Evolutionary conservation across 2,797 vertebrate genomes (phyloP), one percentile per base, ranked within the genome.

Genomic region (Orestias chungarensis): DNA sequence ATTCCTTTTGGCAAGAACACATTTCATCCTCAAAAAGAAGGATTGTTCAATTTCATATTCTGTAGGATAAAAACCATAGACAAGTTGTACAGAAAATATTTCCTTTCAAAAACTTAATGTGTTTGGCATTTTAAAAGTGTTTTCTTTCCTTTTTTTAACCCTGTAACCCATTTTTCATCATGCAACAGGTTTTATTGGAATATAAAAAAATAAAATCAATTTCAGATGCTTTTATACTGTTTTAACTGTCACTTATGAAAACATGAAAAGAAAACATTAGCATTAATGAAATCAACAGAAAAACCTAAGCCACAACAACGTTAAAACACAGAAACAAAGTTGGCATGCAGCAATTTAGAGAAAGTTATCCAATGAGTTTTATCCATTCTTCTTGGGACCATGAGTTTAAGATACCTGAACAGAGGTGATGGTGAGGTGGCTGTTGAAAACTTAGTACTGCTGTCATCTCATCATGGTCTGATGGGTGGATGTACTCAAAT

Each of bases 21-120:
- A 98, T 83, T 98, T 98, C 97, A 98, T 98, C 71, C 97, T 95
- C 80, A 98, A 92, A 82, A 98, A 97, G 89, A 98, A 98, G 0
- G 97, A 98, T 71, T 96, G 94, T 82, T 97, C 96, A 0, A 97
- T 91, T 93, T 99, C 96, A 2, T 95, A 96, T 73, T 97, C 97
- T 98, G 62, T 78, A 64, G 95, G 68, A 89, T 50, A 91, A 15
- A 73, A 10, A 3, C 70, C 10, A 64, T 9, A 74, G 3, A 46
- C 18, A n/a, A 25, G 6, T 20, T 46, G 15, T 17, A 65, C 25
- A 27, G 6, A 27, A n/a, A 27, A 29, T 52, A 50, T 50, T 3
- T 5, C 25, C 25, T 29, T 54, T 54, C n/a, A n/a, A n/a, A n/a
- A n/a, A n/a, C n/a, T n/a, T n/a, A n/a, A n/a, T n/a, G n/a, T n/a